These are phyloP conservation scores for Phrynocephalus versicolor DNA, from an alignment of 2,113 vertebrate species.

Conservation along the genomic window DNA sequence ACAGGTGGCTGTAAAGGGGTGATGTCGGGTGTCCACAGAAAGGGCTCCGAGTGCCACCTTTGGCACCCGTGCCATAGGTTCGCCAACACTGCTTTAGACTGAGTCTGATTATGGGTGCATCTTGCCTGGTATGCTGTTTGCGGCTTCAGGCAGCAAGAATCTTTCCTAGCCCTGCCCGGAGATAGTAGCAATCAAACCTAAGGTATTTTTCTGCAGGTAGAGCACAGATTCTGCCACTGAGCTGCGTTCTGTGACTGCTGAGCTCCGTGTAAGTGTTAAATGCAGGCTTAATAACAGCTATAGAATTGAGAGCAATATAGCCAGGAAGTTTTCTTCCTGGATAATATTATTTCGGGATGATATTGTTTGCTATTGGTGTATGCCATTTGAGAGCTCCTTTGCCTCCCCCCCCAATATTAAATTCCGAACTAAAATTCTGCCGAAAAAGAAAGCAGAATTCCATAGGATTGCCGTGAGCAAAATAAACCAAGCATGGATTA, in stretches of 20 bases:
- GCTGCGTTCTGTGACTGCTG: background rate
- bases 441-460: background rate
- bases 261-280: background rate
- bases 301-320: background rate
- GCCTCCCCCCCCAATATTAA: background rate
- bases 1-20: no score
- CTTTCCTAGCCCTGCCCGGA: background rate
- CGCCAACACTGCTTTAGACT: no score
- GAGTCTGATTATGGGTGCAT: background rate
- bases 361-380: background rate
- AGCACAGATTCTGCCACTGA: background rate
- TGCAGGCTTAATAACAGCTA: background rate
- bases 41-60: no score
- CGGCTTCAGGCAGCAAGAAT: background rate
- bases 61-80: no score
- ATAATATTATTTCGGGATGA: background rate
- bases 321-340: background rate
- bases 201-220: background rate
- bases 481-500: background rate
- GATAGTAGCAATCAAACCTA: background rate
- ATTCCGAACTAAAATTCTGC: background rate
- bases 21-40: background rate
- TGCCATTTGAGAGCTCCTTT: background rate
- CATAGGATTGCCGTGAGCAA: background rate
- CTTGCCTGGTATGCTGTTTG: background rate